phyloP scores from a whole-genome alignment of 2,888 invertebrate genomes.

The Agrotis ipsilon region DNA sequence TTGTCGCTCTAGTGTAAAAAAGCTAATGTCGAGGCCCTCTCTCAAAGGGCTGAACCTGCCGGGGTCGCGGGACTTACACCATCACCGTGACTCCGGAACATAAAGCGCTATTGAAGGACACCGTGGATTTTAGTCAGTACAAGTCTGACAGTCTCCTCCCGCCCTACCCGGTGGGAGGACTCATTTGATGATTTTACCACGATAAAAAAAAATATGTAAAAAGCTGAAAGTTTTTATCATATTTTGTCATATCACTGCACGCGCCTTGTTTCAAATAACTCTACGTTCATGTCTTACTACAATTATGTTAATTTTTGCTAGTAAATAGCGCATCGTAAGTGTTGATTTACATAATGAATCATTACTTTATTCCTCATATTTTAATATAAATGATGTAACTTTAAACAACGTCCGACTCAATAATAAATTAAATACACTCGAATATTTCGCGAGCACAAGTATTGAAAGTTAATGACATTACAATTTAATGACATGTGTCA shows the following conservation, averaged over 20 bases:
- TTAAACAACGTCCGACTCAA: neutral
- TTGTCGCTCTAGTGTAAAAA: no score
- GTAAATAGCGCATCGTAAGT: neutral
- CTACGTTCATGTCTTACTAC: neutral
- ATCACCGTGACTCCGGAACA: no score
- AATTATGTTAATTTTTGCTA: neutral
- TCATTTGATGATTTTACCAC: no score
- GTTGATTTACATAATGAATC: neutral
- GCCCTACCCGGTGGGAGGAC: no score
- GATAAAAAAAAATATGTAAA: no score
- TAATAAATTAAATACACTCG: conserved; percentile 14
- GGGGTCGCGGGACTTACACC: no score
- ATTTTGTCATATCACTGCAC: neutral
- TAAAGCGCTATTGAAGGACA: no score
- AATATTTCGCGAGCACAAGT: conserved; percentile 9
- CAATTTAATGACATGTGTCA: conserved; percentile 11
- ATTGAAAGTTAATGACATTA: conserved; percentile 12
- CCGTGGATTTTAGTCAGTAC: no score
- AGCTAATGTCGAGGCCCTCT: no score
- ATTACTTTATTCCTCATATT: neutral
- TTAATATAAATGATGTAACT: conserved; percentile 1
- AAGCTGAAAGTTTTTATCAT: neutral
- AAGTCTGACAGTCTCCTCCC: no score
- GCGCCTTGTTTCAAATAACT: neutral
- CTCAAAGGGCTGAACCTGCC: no score